Base-by-base conservation (phyloP, 2,888 invertebrate genomes). In the Heliconius aoede region DNA sequence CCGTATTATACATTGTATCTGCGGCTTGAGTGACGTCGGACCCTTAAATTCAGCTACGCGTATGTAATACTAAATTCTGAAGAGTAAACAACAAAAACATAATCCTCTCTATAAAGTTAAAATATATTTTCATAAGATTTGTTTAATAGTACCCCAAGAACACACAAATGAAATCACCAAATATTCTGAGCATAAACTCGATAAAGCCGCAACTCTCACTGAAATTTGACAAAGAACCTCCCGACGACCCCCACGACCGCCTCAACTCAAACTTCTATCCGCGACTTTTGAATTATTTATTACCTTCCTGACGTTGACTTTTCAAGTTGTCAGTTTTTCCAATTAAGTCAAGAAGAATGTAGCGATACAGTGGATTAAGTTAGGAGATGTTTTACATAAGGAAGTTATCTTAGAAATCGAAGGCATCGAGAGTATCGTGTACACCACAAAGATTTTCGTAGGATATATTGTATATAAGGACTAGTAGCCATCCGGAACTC, bases 301-400 rank as follows among this genome's bases (percentile, higher is more conserved):
- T 55, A 51, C 71, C 71, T 69, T 69, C 71, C 76, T 72, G 71
- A 55, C 75, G 62, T 76, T 72, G 64, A 72, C 72, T 72, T 58
- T 76, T 75, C 75, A 71, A 76, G 71, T 64, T 64, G 76, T 65
- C 76, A 76, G 40, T 76, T 76, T 76, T 76, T 76, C 76, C 76
- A 76, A 76, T 72, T 76, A 76, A 76, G 72, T 32, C 26, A 30
- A 58, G 60, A 74, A 62, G 61, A 62, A 51, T 74, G 40, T 69
- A 60, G 46, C 69, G 51, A 51, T 69, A 69, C 69, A 69, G 32
- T 55, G 69, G 69, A 55, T 32, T 69, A 69, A 69, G 69, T 69
- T 69, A 69, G 55, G 55, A 55, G 51, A 69, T 69, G 36, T 65
- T 65, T 40, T 65, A 36, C 65, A 40, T 40, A 24, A 24, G 15